These are phyloP conservation scores for Cephus cinctus DNA, from an alignment of 1,140 invertebrate species.

Conservation along the genomic window DNA sequence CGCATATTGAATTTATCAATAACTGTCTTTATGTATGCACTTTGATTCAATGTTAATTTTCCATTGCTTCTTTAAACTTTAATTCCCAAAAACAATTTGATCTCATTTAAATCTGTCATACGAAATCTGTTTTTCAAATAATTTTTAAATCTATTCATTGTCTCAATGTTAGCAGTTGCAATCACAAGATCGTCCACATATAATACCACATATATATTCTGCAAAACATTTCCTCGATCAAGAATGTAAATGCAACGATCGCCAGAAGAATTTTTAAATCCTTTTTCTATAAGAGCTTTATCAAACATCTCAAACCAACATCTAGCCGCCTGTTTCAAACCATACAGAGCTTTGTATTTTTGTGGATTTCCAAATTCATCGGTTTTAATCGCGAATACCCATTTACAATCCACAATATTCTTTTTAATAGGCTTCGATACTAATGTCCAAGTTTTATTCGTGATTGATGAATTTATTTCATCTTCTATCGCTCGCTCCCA, in stretches of 20 bases:
- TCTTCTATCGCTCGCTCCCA: constrained; percentile 41
- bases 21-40: constrained; percentile 1
- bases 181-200: constrained; percentile 35
- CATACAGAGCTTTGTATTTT: constrained; percentile 47
- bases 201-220: constrained; percentile 13
- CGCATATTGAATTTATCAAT: constrained; percentile 8
- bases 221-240: constrained; percentile 26
- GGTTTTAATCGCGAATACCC: constrained; percentile 41
- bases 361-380: constrained; percentile 28
- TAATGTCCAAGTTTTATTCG: constrained; percentile 44
- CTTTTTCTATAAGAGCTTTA: constrained; percentile 23
- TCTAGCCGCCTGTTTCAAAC: constrained; percentile 45
- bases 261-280: constrained; percentile 30
- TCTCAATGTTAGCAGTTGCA: constrained; percentile 20
- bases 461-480: constrained; percentile 36
- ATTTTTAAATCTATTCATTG: constrained; percentile 24
- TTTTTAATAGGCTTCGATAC: constrained; percentile 40
- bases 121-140: constrained; percentile 18
- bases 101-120: neutral
- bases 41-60: too few relatives aligned
- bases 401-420: constrained; percentile 28
- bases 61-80: constrained; percentile 1
- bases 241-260: constrained; percentile 32
- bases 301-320: constrained; percentile 37
- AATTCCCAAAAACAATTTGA: constrained; percentile 6